Evolutionary conservation across 2,888 invertebrate genomes (phyloP).

Genomic region (Psylliodes chrysocephalus): DNA sequence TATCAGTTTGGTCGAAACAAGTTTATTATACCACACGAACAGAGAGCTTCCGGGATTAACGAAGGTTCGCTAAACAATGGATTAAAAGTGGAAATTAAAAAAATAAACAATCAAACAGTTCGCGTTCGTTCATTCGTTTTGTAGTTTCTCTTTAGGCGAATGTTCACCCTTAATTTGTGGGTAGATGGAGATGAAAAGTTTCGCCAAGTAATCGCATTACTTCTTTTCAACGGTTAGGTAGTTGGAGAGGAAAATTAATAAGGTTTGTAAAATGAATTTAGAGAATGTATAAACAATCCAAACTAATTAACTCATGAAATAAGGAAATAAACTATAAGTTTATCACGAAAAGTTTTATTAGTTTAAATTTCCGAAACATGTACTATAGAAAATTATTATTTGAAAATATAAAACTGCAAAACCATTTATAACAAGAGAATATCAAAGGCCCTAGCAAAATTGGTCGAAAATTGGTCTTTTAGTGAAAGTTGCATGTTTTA

Average conservation of each 20-base stretch:
- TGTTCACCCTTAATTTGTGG: conserved; percentile 25
- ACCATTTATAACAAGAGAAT: no score
- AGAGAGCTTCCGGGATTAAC: conserved; percentile 27
- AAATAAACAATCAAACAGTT: conserved; percentile 31
- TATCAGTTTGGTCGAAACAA: conserved; percentile 22
- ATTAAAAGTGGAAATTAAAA: conserved; percentile 33
- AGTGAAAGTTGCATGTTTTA: no score
- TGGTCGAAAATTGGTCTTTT: no score
- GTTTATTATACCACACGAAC: conserved; percentile 25
- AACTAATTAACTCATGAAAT: no score
- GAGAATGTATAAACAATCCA: no score
- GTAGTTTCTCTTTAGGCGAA: conserved; percentile 15
- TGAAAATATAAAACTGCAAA: no score
- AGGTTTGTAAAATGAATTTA: background rate
- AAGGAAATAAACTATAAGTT: no score
- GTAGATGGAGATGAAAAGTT: conserved; percentile 24
- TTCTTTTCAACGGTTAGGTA: background rate
- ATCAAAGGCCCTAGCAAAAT: no score
- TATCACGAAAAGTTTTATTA: no score
- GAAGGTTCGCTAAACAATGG: conserved; percentile 32
- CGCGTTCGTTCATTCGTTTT: conserved; percentile 13
- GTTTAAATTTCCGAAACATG: no score
- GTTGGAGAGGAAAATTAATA: background rate
- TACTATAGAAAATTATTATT: no score
- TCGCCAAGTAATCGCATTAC: conserved; percentile 13